Percentiles rank a stretch among this genome's conserved stretches.
These are phyloP conservation scores for Siniperca undulata DNA, from an alignment of 2,797 vertebrate species.

Conservation along the genomic window DNA sequence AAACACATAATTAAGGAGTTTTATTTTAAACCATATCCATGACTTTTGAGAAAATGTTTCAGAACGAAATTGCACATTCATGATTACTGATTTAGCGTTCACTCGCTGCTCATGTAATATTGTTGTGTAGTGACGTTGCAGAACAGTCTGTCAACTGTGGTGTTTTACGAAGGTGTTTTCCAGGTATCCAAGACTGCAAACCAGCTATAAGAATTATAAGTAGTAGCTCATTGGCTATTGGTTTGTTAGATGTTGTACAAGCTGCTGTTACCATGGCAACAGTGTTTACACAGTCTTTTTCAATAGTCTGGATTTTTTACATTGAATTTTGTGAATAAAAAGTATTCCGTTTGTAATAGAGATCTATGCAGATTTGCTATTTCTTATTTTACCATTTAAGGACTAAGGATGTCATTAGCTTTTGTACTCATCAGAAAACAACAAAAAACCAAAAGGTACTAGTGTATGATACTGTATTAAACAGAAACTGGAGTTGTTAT, in stretches of 20 bases:
- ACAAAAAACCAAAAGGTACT: neutral
- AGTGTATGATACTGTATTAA: neutral
- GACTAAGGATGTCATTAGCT: neutral
- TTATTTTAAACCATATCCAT: neutral
- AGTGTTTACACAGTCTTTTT: neutral
- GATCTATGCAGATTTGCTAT: neutral
- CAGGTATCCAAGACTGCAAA: neutral
- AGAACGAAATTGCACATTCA: neutral
- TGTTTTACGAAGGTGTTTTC: constrained; percentile 2
- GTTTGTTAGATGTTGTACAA: constrained; percentile 5
- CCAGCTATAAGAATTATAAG: neutral
- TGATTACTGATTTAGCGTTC: neutral
- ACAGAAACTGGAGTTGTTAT: neutral
- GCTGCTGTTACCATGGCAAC: neutral
- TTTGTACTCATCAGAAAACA: neutral
- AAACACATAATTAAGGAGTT: no score
- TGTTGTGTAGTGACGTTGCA: neutral
- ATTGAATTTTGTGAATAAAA: neutral
- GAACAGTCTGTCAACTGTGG: neutral
- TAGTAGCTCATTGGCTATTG: neutral
- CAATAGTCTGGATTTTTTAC: no score
- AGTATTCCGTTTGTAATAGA: neutral
- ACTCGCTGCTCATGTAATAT: neutral
- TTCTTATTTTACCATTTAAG: neutral
- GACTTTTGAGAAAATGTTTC: neutral